Conservation (phyloP, 2,797 vertebrate species). For the Rhinichthys osculus region DNA sequence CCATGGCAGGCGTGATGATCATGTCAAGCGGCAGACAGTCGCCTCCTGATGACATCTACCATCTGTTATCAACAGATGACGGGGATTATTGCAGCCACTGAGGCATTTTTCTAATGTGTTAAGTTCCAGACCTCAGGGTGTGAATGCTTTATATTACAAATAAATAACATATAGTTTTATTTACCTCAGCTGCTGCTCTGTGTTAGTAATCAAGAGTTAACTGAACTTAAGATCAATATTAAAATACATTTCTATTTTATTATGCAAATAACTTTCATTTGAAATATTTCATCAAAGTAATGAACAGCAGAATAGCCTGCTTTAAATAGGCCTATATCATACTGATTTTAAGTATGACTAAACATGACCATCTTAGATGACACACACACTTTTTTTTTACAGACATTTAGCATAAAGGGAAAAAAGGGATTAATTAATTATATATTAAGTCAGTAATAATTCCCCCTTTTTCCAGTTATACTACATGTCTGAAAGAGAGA, state of each 20-base stretch:
- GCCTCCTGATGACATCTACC: conserved; percentile 74
- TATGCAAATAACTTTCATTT: background rate
- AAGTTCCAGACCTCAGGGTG: conserved; percentile 32
- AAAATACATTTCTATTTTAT: background rate
- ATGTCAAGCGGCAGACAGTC: conserved; percentile 72
- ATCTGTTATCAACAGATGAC: conserved; percentile 71
- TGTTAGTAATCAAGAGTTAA: background rate
- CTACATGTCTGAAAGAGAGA: no score
- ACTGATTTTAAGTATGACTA: conserved; percentile 6
- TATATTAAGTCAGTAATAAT: background rate
- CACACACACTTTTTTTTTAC: no score
- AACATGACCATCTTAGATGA: background rate
- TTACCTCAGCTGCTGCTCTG: conserved; percentile 8
- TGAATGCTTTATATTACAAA: conserved; percentile 41
- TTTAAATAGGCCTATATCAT: background rate
- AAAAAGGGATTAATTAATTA: no score
- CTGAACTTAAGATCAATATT: background rate
- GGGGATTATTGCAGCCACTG: conserved; percentile 75
- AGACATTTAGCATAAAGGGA: no score
- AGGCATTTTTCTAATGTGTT: conserved; percentile 54
- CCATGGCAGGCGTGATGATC: conserved; percentile 56
- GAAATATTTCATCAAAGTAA: background rate
- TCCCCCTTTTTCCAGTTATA: no score
- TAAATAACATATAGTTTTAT: conserved; percentile 11
- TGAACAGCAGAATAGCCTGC: background rate